Evolutionary conservation across 2,797 vertebrate genomes (phyloP).

Genomic region (Adrianichthys oophorus): DNA sequence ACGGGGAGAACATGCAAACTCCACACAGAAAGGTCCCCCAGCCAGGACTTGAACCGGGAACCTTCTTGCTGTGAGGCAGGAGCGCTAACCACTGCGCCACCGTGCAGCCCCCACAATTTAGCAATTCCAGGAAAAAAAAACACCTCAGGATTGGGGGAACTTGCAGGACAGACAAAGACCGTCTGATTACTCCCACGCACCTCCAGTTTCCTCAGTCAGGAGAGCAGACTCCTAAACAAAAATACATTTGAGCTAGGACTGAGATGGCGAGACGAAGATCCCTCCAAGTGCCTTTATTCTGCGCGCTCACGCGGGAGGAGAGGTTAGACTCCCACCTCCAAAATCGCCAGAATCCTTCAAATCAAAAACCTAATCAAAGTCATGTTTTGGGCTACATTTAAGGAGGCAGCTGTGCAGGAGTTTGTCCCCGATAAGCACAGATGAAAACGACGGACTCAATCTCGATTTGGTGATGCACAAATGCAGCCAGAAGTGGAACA

Average conservation of each 20-base stretch:
- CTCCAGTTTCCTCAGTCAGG: constrained; percentile 67
- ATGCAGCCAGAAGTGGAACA: constrained; percentile 14
- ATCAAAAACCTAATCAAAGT: too few species aligned
- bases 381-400: too few species aligned
- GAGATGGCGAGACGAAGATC: constrained; percentile 43
- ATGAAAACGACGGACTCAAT: constrained; percentile 30
- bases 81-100: too few species aligned
- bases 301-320: constrained; percentile 12
- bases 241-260: constrained; percentile 38
- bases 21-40: too few species aligned
- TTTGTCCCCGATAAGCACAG: constrained; percentile 24
- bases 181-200: constrained; percentile 69
- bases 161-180: constrained; percentile 46
- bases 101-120: constrained; percentile 40
- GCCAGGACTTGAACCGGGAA: too few species aligned
- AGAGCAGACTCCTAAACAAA: constrained; percentile 54
- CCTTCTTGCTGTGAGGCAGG: too few species aligned
- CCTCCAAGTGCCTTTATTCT: constrained; percentile 28
- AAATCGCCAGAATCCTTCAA: too few species aligned
- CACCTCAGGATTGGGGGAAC: constrained; percentile 56
- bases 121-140: constrained; percentile 58
- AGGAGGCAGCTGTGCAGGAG: constrained; percentile 19
- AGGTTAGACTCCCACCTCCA: constrained; percentile 26
- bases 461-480: constrained; percentile 29
- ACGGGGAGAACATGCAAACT: too few species aligned